Conservation (phyloP, 2,888 invertebrate species). For the Lycocerus yunnanus region DNA sequence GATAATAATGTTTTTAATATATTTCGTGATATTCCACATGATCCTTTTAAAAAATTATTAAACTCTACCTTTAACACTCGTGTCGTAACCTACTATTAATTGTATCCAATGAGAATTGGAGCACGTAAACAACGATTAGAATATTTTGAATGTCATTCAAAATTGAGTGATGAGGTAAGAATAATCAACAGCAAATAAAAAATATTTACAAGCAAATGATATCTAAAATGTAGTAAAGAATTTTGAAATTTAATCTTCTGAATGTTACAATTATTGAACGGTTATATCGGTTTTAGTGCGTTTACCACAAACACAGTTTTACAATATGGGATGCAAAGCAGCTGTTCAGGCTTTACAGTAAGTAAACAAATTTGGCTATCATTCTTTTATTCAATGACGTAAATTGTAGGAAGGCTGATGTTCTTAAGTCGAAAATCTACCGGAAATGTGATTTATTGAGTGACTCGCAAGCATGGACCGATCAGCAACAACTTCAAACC, state of each 20-base stretch:
- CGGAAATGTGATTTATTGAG: conserved; percentile 63
- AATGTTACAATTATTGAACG: background rate
- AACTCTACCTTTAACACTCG: too few relatives aligned
- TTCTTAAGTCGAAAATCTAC: conserved; percentile 70
- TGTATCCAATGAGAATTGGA: background rate
- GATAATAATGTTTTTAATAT: too few relatives aligned
- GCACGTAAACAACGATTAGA: background rate
- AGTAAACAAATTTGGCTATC: conserved; percentile 41
- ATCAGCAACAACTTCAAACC: conserved; percentile 61
- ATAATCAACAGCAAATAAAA: background rate
- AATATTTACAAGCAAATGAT: background rate
- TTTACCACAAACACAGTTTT: background rate
- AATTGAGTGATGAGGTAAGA: background rate
- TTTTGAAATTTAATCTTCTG: background rate
- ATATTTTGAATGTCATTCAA: background rate
- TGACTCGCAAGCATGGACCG: conserved; percentile 52
- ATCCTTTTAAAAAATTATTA: too few relatives aligned
- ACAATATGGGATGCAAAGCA: conserved; percentile 71
- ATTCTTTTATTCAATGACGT: conserved; percentile 1
- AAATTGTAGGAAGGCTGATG: conserved; percentile 71
- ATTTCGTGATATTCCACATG: too few relatives aligned
- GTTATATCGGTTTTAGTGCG: background rate
- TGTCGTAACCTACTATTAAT: background rate
- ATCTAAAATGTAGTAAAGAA: background rate
- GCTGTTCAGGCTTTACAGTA: conserved; percentile 77